Base-by-base conservation (phyloP, 2,113 vertebrate genomes). In the Tachysurus vachellii region DNA sequence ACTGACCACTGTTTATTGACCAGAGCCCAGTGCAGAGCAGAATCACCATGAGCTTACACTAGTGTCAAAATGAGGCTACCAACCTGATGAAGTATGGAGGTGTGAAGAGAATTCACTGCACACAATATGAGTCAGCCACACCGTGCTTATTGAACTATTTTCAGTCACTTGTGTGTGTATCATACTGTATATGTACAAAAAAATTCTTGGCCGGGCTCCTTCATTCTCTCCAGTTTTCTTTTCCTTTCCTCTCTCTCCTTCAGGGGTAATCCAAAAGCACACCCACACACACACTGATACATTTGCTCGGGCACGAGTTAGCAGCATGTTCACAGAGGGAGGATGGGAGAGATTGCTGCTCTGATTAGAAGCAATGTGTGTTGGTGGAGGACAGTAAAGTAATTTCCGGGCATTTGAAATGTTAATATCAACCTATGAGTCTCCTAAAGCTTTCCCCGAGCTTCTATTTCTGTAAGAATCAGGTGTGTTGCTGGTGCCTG, bases 41-140 rank as follows among this genome's bases (percentile, higher is more conserved):
- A 85, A 54, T 68, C 54, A 85, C 54, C 61, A 21, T n/a, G 28
- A 68, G 57, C 59, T 14, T 64, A 82, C 42, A 54, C 42, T 26
- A 26, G 64, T 64, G n/a, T 28, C 84, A 73, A 76, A 70, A 82
- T 14, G 42, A 85, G 87, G 79, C 76, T 76, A 70, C 59, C 82
- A 75, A 87, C 85, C 88, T 88, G 88, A 89, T 89, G 42, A 47
- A 81, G 62, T 76, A 71, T 31, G 50, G 87, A 91, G 83, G 79
- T 89, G 87, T 88, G 83, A 91, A 57, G 80, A 91, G 84, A 82
- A 85, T 89, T 91, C 80, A 68, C 71, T 62, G 79, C 85, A 88
- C 85, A 88, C 87, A 85, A 76, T 83, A 85, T 89, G 88, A 89
- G 82, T 91, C 90, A 91, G 84, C 83, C 59, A 54, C 76, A 83